Conservation (phyloP, 2,888 invertebrate genomes). For the Dicyrtoma fusca region DNA sequence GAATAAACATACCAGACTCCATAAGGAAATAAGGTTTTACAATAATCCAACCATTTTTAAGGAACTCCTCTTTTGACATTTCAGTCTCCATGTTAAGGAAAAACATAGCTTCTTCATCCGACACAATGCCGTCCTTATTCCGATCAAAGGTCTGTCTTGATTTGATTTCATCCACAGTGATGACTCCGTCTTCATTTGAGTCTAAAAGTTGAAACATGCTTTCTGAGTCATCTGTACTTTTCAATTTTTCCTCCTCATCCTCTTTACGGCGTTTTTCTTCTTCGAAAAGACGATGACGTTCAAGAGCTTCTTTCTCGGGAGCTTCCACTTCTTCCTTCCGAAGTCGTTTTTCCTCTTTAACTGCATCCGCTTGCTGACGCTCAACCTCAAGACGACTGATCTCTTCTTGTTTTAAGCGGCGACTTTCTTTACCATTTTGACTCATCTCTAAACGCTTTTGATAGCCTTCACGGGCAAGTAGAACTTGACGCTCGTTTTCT, state of each 20-base stretch:
- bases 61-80: slow-evolving; percentile 70
- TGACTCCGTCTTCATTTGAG: slow-evolving; percentile 73
- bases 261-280: slow-evolving; percentile 65
- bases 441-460: slow-evolving; percentile 75
- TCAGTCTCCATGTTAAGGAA: slow-evolving; percentile 66
- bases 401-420: slow-evolving; percentile 68
- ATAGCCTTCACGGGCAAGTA: slow-evolving; percentile 78
- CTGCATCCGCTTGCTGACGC: slow-evolving; percentile 74
- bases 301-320: slow-evolving; percentile 74
- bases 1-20: slow-evolving; percentile 72
- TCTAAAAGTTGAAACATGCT: slow-evolving; percentile 79
- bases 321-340: slow-evolving; percentile 74
- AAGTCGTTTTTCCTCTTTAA: slow-evolving; percentile 75
- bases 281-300: slow-evolving; percentile 69
- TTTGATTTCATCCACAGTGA: slow-evolving; percentile 62
- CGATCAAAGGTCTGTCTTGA: slow-evolving; percentile 80
- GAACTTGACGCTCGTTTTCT: slow-evolving; percentile 72
- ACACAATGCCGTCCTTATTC: slow-evolving; percentile 84
- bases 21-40: slow-evolving; percentile 79
- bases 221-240: slow-evolving; percentile 68
- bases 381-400: slow-evolving; percentile 64
- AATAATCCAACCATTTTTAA: slow-evolving; percentile 72
- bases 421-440: slow-evolving; percentile 73
- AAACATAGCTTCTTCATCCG: slow-evolving; percentile 79
- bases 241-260: slow-evolving; percentile 66